phyloP scores from a whole-genome alignment of 2,888 invertebrate species.

The Sesia bembeciformis region DNA sequence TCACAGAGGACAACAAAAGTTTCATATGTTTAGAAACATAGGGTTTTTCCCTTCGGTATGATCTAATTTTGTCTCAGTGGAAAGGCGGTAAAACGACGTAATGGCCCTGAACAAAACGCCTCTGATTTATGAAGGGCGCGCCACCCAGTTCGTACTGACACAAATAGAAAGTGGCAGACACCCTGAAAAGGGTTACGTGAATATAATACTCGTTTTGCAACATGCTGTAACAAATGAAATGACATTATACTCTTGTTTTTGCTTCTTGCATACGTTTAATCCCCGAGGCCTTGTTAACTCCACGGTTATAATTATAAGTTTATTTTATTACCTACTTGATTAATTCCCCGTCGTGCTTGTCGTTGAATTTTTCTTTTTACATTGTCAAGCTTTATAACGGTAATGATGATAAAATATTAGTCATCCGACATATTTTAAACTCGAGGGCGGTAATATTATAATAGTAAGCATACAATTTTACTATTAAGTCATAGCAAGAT shows the following conservation, averaged over 20 bases:
- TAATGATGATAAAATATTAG: too few species aligned
- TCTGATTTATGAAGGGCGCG: slow-evolving; percentile 58
- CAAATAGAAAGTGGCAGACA: slow-evolving; percentile 60
- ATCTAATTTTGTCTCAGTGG: slow-evolving; percentile 66
- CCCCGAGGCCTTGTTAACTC: background rate
- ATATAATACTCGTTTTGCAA: slow-evolving; percentile 39
- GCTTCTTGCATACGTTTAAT: background rate
- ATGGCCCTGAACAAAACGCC: slow-evolving; percentile 63
- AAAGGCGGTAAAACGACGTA: slow-evolving; percentile 64
- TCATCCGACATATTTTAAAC: too few species aligned
- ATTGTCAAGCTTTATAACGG: too few species aligned
- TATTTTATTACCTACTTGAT: too few species aligned
- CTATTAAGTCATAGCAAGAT: too few species aligned
- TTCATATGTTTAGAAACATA: background rate
- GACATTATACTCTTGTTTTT: slow-evolving; percentile 3
- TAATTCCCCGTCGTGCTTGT: too few species aligned
- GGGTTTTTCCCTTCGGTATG: slow-evolving; percentile 52
- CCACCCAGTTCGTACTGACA: slow-evolving; percentile 51
- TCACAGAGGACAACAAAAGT: too few species aligned
- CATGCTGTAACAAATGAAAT: slow-evolving; percentile 34
- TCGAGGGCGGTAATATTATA: too few species aligned
- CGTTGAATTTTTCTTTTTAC: too few species aligned
- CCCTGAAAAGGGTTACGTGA: slow-evolving; percentile 51
- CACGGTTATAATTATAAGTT: background rate
- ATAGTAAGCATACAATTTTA: too few species aligned